phyloP scores from a whole-genome alignment of 2,888 invertebrate species.

The Diarsia brunnea region DNA sequence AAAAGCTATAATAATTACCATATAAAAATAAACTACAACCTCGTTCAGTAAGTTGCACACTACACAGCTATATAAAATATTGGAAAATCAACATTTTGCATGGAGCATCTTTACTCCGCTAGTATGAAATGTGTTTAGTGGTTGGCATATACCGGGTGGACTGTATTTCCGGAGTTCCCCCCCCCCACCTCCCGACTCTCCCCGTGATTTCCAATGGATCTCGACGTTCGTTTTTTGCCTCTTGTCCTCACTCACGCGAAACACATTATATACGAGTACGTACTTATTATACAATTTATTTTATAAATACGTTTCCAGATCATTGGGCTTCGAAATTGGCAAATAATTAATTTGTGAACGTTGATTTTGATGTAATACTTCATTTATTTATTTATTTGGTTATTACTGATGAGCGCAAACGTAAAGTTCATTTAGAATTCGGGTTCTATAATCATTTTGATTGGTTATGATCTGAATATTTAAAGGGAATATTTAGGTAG shows the following conservation, averaged over 20 bases:
- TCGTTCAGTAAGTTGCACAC: constrained; percentile 5
- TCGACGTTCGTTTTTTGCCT: constrained; percentile 75
- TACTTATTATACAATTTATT: constrained; percentile 80
- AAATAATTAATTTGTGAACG: constrained; percentile 60
- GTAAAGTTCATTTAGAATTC: constrained; percentile 22
- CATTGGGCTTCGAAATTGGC: constrained; percentile 60
- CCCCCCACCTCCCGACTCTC: constrained; percentile 53
- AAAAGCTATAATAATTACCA: background rate
- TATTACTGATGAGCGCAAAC: constrained; percentile 18
- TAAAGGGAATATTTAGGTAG: constrained; percentile 19
- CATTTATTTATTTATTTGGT: constrained; percentile 36
- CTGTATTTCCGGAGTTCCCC: constrained; percentile 76
- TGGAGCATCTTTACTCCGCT: constrained; percentile 47
- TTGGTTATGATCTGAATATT: constrained; percentile 20
- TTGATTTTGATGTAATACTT: constrained; percentile 48
- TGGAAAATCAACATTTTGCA: constrained; percentile 54
- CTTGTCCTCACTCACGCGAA: constrained; percentile 80
- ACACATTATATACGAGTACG: constrained; percentile 74
- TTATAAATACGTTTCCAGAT: constrained; percentile 69
- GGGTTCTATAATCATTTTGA: constrained; percentile 34
- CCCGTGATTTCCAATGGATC: constrained; percentile 81
- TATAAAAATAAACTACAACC: background rate
- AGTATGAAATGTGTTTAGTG: constrained; percentile 74
- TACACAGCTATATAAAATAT: constrained; percentile 15
- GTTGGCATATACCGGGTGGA: constrained; percentile 73